Base-by-base conservation (phyloP, 2,797 vertebrate species). In the Cercopithecus petaurista region DNA sequence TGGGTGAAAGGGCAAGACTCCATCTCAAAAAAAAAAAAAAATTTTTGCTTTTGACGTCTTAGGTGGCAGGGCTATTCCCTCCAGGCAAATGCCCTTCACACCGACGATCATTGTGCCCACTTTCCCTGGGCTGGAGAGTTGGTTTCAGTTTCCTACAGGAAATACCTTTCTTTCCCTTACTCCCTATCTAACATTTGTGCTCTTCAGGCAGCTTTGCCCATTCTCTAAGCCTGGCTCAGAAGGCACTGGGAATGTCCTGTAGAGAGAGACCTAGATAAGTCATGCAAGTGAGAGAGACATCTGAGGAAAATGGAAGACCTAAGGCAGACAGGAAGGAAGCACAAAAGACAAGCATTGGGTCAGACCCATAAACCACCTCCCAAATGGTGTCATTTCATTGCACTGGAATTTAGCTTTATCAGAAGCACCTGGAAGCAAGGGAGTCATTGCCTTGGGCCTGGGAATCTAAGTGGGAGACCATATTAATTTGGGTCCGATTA, bases 401-500 rank as follows among this genome's bases (percentile, higher is more conserved):
- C 39, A 17, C 76, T 64, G 77, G 92, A 91, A 64, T 80, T 92
- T 73, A 72, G 22, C 48, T 88, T 83, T 64, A 95, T 92, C 90
- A 55, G 52, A 94, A 90, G 82, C 26, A 50, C 59, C 59, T 95
- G 77, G 39, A 87, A 91, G 82, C 80, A 64, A 92, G 22, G 4
- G 72, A 92, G 43, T 73, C 79, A 11, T 84, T 36, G 89, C 50
- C 90, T 95, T 43, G 67, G 87, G 76, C 43, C 90, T 67, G 22
- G 92, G 93, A 91, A 87, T 73, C 46, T 41, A 81, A 91, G 30
- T 39, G 2, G 50, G 64, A 95, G 90, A 70, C 64, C 46, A 24
- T 87, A 57, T 73, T 89, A 89, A 57, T 73, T 87, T 46, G 64
- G 79, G 64, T 48, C 91, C 2, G 6, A 84, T 55, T 73, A 55